Conservation (phyloP, 92 coral and sea anemone genomes). For the Epizoanthus rinbou region DNA sequence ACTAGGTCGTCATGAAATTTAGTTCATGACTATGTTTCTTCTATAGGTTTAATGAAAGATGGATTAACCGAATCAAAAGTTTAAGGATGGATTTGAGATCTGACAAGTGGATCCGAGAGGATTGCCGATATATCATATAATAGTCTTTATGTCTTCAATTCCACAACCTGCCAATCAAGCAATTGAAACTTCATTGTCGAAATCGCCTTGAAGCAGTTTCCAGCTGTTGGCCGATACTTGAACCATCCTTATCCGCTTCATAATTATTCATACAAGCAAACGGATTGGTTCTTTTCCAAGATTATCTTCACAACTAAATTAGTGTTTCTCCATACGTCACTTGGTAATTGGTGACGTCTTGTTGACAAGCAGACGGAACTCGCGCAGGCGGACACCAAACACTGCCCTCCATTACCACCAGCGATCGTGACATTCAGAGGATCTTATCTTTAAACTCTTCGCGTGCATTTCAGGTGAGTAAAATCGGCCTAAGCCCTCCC, state of each 20-base stretch:
- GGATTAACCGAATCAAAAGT: slow-evolving; percentile 1
- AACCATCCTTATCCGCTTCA: slow-evolving; percentile 23
- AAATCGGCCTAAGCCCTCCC: not conserved
- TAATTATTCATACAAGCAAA: slow-evolving; percentile 36
- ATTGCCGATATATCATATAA: slow-evolving; percentile 9
- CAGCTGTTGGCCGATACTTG: slow-evolving; percentile 39
- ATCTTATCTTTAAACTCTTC: slow-evolving; percentile 36
- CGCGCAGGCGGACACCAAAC: slow-evolving; percentile 45
- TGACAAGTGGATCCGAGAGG: not conserved
- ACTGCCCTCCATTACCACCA: slow-evolving; percentile 39
- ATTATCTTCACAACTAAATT: slow-evolving; percentile 56
- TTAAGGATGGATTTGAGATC: not conserved
- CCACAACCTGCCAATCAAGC: slow-evolving; percentile 23
- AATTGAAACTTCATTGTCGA: not conserved
- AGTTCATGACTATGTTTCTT: not conserved
- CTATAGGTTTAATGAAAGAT: not conserved
- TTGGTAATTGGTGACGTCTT: slow-evolving; percentile 82
- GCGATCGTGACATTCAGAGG: slow-evolving; percentile 33
- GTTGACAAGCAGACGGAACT: slow-evolving; percentile 78
- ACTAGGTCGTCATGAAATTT: not conserved
- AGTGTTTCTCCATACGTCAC: slow-evolving; percentile 65
- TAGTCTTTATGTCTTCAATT: not conserved
- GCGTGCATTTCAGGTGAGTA: slow-evolving; percentile 36
- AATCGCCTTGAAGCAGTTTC: slow-evolving; percentile 37
- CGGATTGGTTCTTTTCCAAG: slow-evolving; percentile 32